These are phyloP conservation scores for Myrmecophaga tridactyla DNA, from an alignment of 2,113 vertebrate genomes.

Conservation along the genomic window DNA sequence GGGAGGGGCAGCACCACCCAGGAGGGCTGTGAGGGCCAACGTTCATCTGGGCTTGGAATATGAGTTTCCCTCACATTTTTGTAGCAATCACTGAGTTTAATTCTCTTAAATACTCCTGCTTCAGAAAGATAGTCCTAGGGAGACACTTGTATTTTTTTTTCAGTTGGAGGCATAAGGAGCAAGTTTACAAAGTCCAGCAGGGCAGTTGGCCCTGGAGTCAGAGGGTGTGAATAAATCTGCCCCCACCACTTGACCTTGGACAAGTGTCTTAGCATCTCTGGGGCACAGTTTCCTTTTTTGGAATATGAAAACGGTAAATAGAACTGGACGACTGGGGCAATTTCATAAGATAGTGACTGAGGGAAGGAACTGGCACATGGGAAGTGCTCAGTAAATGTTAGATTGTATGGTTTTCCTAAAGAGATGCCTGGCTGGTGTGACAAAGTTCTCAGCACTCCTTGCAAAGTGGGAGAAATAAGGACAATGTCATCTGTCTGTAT, in stretches of 20 bases:
- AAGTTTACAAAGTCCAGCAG: not conserved
- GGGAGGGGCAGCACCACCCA: too few species aligned
- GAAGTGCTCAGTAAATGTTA: fast-evolving
- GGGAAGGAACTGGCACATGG: fast-evolving
- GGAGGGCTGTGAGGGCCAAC: not conserved
- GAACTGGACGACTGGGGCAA: not conserved
- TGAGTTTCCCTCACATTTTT: not conserved
- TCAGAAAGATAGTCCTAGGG: not conserved
- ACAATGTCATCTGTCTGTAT: fast-evolving
- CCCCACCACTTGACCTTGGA: not conserved
- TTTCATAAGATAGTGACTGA: not conserved
- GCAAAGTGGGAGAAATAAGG: not conserved
- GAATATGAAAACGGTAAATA: not conserved
- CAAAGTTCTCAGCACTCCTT: not conserved
- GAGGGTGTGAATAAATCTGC: not conserved
- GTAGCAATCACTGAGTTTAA: fast-evolving
- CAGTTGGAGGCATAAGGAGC: not conserved
- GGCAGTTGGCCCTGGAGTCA: not conserved
- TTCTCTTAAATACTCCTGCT: not conserved
- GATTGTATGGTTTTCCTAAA: not conserved
- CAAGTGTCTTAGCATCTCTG: not conserved
- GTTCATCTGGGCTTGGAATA: not conserved
- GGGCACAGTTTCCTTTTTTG: not conserved
- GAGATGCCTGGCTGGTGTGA: fast-evolving
- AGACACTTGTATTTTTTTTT: not conserved